phyloP scores from a whole-genome alignment of 2,888 invertebrate species.

The Hypsopygia costalis region DNA sequence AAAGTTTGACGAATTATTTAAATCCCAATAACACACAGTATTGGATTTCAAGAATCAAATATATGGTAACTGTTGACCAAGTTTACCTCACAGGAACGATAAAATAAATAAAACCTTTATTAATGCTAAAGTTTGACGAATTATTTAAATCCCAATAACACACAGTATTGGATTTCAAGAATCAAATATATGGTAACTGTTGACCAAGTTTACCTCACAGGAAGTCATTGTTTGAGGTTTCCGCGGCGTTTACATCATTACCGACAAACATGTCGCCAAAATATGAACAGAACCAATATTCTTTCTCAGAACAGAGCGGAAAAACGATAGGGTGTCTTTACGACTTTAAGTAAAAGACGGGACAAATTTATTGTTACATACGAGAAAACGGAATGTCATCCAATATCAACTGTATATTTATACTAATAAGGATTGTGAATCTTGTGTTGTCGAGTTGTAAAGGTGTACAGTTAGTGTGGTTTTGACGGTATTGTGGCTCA shows the following conservation, averaged over 20 bases:
- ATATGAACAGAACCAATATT: slow-evolving; percentile 44
- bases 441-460: neutral
- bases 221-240: slow-evolving; percentile 60
- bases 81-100: slow-evolving; percentile 42
- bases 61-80: slow-evolving; percentile 17
- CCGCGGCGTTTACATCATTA: slow-evolving; percentile 36
- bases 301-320: slow-evolving; percentile 61
- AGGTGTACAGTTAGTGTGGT: neutral
- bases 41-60: too few species aligned
- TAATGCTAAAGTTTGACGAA: too few species aligned
- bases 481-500: slow-evolving; percentile 37
- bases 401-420: slow-evolving; percentile 20
- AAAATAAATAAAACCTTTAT: too few species aligned
- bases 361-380: slow-evolving; percentile 14
- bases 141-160: too few species aligned
- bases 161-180: too few species aligned
- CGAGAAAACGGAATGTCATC: slow-evolving; percentile 4
- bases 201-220: slow-evolving; percentile 38
- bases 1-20: too few species aligned
- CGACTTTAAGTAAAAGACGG: slow-evolving; percentile 36
- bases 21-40: too few species aligned
- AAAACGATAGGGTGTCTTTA: slow-evolving; percentile 67
- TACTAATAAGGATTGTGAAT: slow-evolving; percentile 5
- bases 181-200: too few species aligned
- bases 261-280: slow-evolving; percentile 50